Evolutionary conservation across 1,140 invertebrate genomes (phyloP).

Genomic region (Stratiolaelaps scimitus): DNA sequence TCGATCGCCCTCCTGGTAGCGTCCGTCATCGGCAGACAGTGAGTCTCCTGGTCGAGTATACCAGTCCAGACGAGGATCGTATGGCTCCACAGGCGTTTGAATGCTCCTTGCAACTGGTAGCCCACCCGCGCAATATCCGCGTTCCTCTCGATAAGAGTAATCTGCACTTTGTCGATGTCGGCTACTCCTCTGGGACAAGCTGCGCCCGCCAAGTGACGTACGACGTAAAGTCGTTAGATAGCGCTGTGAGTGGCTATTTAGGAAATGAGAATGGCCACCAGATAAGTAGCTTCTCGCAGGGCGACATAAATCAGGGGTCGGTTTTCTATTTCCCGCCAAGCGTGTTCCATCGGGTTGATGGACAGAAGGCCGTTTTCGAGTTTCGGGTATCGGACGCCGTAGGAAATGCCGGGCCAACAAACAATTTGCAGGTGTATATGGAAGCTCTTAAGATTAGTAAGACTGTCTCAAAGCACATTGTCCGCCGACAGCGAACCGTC

Average conservation of each 20-base stretch:
- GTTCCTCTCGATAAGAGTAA: background rate
- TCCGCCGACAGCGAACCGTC: background rate
- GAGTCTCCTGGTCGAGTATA: background rate
- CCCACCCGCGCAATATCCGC: slow-evolving; percentile 7
- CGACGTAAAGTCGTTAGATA: background rate
- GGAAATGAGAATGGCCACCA: slow-evolving; percentile 3
- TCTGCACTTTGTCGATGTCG: background rate
- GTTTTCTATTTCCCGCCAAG: slow-evolving; percentile 16
- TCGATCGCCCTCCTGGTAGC: background rate
- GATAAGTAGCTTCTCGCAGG: slow-evolving; percentile 1
- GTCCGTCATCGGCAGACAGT: background rate
- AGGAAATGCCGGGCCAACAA: background rate
- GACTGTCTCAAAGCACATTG: slow-evolving; percentile 12
- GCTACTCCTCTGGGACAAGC: background rate
- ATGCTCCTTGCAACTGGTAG: slow-evolving; percentile 9
- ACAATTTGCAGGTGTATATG: slow-evolving; percentile 12
- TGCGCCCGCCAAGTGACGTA: background rate
- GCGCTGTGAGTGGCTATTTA: slow-evolving; percentile 10
- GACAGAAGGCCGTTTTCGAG: slow-evolving; percentile 4
- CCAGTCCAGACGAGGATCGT: background rate
- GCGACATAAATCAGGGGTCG: slow-evolving; percentile 8
- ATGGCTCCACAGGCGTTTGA: background rate
- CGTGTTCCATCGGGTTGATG: slow-evolving; percentile 1
- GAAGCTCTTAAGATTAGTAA: slow-evolving; percentile 9
- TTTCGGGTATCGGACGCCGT: background rate